Percentiles rank a stretch among this genome's conserved stretches.
phyloP scores from a whole-genome alignment of 2,888 invertebrate species.

The Leptothorax acervorum region DNA sequence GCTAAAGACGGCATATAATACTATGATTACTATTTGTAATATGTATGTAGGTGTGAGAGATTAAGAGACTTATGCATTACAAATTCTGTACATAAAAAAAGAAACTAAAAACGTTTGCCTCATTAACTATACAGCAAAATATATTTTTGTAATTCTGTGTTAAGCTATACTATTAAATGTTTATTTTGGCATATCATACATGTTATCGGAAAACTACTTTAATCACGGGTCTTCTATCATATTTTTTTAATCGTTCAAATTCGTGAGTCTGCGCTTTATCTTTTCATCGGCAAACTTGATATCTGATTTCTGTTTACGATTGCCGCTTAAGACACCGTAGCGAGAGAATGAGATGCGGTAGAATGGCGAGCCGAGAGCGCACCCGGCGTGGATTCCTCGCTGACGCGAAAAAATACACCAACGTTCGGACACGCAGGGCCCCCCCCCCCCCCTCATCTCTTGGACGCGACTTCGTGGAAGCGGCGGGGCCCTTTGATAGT shows the following conservation, averaged over 20 bases:
- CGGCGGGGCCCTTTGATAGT: conserved; percentile 75
- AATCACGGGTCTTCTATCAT: neutral
- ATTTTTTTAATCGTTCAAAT: neutral
- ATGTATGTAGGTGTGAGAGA: neutral
- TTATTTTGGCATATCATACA: neutral
- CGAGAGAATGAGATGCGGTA: neutral
- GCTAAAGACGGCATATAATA: conserved; percentile 13
- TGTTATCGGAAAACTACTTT: neutral
- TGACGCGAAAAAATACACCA: conserved; percentile 54
- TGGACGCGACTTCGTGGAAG: conserved; percentile 60
- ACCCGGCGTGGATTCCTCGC: conserved; percentile 21
- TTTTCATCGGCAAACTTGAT: conserved; percentile 24
- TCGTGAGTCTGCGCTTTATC: neutral
- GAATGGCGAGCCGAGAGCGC: conserved; percentile 1
- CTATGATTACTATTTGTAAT: neutral
- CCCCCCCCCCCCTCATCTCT: neutral
- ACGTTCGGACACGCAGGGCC: conserved; percentile 43
- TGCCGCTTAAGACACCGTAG: neutral
- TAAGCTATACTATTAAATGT: neutral
- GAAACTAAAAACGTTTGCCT: neutral
- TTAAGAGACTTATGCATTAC: neutral
- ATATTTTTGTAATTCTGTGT: neutral
- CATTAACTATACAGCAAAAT: neutral
- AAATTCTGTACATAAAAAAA: neutral
- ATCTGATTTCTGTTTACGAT: conserved; percentile 53